Base-by-base conservation (phyloP, 2,113 vertebrate species). In the Leucosticte australis region DNA sequence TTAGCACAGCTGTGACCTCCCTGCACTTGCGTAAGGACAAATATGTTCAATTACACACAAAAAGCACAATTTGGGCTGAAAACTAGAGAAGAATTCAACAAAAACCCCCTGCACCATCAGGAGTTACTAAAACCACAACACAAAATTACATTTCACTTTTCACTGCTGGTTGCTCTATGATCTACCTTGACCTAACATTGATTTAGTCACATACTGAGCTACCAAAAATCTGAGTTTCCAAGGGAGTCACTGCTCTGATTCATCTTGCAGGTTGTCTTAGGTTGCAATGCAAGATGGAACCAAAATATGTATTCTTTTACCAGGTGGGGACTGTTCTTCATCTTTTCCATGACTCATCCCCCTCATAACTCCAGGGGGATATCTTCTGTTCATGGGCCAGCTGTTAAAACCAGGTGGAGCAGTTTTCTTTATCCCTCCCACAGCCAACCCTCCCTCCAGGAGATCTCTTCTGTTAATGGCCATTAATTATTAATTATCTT, bases 51-150 rank as follows among this genome's bases (percentile, higher is more conserved):
- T 5, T 22, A 52, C 22, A 65, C 5, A 39, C 6, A 79, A 49
- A 39, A 60, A 75, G 35, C 56, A 56, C 33, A 13, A 22, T 9
- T 10, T 4, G 78, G 59, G n/a, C 27, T 31, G 47, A 62, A 87
- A 70, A 26, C 5, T 10, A 31, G 17, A 67, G 22, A 19, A 28
- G 16, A 39, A 17, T 19, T 52, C 46, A 60, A 15, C 8, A 26
- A 41, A 63, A 12, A 0, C 1, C 6, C 4, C 17, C 47, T 9
- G 5, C 3, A 22, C 13, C n/a, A 17, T 8, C 30, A 62, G 12
- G 31, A 57, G 19, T 63, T 42, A 24, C 42, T 21, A 49, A 85
- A 53, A 13, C 62, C 9, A 11, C 27, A 67, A 30, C 24, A n/a
- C 19, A 16, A 47, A 27, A 55, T 41, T 20, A 2, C 11, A 55